Evolutionary conservation across 2,113 vertebrate genomes (phyloP), one percentile per base, ranked within the genome.

Genomic region (Corydoras sp.): DNA sequence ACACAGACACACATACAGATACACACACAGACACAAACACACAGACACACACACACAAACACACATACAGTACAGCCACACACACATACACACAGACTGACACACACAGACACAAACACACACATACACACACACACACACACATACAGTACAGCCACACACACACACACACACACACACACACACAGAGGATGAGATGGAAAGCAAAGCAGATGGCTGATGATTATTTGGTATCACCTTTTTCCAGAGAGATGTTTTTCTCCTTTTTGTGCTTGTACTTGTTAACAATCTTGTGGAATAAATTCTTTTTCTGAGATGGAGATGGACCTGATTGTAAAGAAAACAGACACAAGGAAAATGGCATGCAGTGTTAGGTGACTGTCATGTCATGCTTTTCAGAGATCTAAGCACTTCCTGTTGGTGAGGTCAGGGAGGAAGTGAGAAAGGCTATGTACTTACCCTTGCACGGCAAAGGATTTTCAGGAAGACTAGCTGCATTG

Each of bases 221-320:
- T 68, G 65, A 58, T 74, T 60, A 66, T 18, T 81, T 71, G 72
- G 76, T 58, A 76, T 89, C 86, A 95, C 93, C 93, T 94, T 92
- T 91, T 79, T 94, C 93, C 79, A 84, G 88, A 87, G 86, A 91
- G 91, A 87, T 91, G 89, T 87, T 85, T 88, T 92, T 96, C 86
- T 94, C 90, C 92, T 92, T 95, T 93, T 90, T 94, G 86, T 92
- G 90, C 89, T 96, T 96, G 91, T 90, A 93, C 92, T 92, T 97
- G 91, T 88, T 95, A 91, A 95, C 90, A 93, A 96, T 95, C 93
- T 94, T 96, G 92, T 94, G 90, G 91, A 96, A 93, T 86, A 93
- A 90, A 87, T 91, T 92, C 89, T 95, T 97, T 93, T 95, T 90
- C 92, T 93, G 90, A 91, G 92, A 93, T 93, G 92, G 88, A 88